Base-by-base conservation (phyloP, 2,113 vertebrate species). In the Oreocharis arfaki region DNA sequence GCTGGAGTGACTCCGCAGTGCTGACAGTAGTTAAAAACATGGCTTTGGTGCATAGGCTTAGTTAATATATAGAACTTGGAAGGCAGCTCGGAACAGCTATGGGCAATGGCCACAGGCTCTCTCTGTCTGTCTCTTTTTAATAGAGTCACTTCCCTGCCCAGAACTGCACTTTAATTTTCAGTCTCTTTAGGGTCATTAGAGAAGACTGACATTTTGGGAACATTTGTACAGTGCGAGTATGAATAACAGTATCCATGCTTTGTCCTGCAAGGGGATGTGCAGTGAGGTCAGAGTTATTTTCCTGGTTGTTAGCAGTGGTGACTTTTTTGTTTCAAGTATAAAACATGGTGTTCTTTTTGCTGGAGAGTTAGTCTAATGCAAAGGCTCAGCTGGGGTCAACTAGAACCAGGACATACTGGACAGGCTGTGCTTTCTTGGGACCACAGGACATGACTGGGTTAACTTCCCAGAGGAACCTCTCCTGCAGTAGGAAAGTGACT, bases 21-120 rank as follows among this genome's bases (percentile, higher is more conserved):
- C 96, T 97, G 97, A 96, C 97, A 96, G 95, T 83, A 97, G 97
- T 93, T 89, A 79, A 97, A 94, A 95, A 96, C 95, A 90, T 95
- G 94, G 83, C 73, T 96, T 95, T 96, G 93, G 89, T 84, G 84
- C 97, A 96, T 92, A 96, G 96, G 96, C 97, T 94, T 96, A 96
- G 97, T 97, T 97, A 98, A 97, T 96, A 97, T 96, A 97, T 97
- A 97, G 95, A 80, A 74, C 68, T 97, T 96, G 93, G 96, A 97
- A 96, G 92, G 84, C 93, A 91, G 69, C 93, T 95, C 21, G 39
- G 93, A 97, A 93, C 95, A 96, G 91, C 82, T 49, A 96, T 6
- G 80, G 90, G 96, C 95, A 49, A 83, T 89, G 92, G 50, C 60
- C 85, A 46, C 16, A 8, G 89, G 83, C 81, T 90, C 92, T 77